Evolutionary conservation across 2,113 vertebrate species (phyloP).

Genomic region (Phaetusa simplex): DNA sequence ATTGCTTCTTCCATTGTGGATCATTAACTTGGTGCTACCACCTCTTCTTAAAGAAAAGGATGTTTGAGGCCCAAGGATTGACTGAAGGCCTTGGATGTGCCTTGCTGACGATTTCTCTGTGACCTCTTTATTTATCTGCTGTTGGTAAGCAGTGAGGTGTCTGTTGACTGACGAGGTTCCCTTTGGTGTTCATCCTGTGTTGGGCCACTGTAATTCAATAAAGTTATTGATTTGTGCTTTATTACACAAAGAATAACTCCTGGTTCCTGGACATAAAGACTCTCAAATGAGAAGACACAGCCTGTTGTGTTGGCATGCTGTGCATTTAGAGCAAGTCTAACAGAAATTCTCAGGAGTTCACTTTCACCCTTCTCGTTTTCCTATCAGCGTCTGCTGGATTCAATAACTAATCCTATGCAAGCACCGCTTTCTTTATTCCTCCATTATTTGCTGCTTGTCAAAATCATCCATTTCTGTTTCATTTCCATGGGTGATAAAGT

Average conservation of each 20-base stretch:
- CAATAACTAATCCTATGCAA: not conserved
- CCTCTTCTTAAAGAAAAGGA: not conserved
- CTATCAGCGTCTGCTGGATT: not conserved
- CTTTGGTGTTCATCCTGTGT: not conserved
- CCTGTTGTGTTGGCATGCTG: not conserved
- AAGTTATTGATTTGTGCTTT: not conserved
- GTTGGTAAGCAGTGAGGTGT: fast-evolving
- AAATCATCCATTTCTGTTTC: not conserved
- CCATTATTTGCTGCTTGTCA: not conserved
- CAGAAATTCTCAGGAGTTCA: not conserved
- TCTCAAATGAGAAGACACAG: not conserved
- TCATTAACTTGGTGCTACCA: not conserved
- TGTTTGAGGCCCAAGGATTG: not conserved
- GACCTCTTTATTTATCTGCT: not conserved
- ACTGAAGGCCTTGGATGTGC: not conserved
- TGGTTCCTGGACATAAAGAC: not conserved
- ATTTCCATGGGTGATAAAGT: not conserved
- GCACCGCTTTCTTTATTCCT: not conserved
- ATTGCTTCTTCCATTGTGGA: not conserved
- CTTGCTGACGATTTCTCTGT: not conserved
- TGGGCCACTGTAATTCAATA: not conserved
- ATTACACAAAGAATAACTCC: not conserved
- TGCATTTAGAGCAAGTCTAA: not conserved
- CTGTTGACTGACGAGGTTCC: not conserved
- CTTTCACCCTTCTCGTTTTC: not conserved